Evolutionary conservation across 92 coral and sea anemone genomes (phyloP), one percentile per base, ranked within the genome.

Genomic region (Actinostola sp.): DNA sequence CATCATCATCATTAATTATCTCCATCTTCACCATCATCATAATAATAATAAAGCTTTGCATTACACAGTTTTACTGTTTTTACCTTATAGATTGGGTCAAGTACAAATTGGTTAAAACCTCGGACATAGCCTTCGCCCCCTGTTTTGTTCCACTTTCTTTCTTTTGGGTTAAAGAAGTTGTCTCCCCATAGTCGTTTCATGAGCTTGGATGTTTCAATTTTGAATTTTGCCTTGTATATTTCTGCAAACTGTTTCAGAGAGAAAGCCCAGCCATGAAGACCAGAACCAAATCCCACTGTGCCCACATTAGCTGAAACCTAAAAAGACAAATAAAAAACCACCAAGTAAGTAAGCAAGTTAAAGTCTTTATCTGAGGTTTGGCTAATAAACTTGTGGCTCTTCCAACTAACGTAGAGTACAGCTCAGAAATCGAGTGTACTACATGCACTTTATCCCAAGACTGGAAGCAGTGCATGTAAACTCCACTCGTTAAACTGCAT

Each of bases 181-280:
- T 86, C 89, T 1, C 95, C 98, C 98, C 98, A 93, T 41, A 93
- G 69, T 6, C 98, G 82, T 32, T 71, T 87, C 98, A 90, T 94
- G 27, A 94, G 87, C 81, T 90, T 90, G 3, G 87, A 70, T 0
- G 93, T 91, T 41, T 82, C 88, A 68, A 90, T 85, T 76, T 90
- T 93, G 45, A 93, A 90, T 86, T 93, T 93, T 11, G 57, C 34
- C 12, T 88, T 72, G 71, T 93, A 93, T 17, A 93, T 84, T 56
- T 90, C 97, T 2, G 97, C 79, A 85, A 93, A 90, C 81, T 93
- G 98, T 73, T 93, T 93, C 42, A 93, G 69, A 34, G 97, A 87
- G 70, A 93, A 93, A 2, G 98, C 98, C 98, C 98, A 93, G n/a
- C 98, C 98, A 76, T 93, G 98, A 49, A 93, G 98, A 11, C 98